Percentiles rank a stretch among this genome's conserved stretches.
Conservation (phyloP, 2,797 vertebrate species). For the Urosaurus nigricauda region DNA sequence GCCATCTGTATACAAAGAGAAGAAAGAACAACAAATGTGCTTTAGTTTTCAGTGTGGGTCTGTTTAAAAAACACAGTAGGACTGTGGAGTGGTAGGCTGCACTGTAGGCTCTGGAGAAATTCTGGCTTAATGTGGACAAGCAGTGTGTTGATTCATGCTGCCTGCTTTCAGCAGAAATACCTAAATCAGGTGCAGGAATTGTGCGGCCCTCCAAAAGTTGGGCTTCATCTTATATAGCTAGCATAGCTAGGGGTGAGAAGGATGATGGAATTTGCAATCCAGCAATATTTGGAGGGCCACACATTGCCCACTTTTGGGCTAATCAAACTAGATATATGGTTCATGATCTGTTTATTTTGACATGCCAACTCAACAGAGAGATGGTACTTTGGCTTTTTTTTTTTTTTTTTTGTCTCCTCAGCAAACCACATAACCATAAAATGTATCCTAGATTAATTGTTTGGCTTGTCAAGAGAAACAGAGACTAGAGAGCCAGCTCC, state of each 20-base stretch:
- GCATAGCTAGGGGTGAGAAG: too few relatives aligned
- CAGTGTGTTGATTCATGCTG: too few relatives aligned
- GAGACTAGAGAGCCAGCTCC: background rate
- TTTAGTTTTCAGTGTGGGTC: background rate
- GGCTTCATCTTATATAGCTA: too few relatives aligned
- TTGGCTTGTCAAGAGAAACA: background rate
- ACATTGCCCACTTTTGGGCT: too few relatives aligned
- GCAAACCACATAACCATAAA: background rate
- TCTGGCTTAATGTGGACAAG: background rate
- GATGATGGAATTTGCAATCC: too few relatives aligned
- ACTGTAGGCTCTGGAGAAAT: background rate
- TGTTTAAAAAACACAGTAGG: background rate
- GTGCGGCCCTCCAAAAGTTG: too few relatives aligned
- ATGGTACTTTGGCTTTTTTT: background rate
- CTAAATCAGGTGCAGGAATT: background rate
- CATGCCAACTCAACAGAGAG: background rate
- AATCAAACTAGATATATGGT: background rate
- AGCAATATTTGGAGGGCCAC: too few relatives aligned
- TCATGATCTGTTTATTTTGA: background rate
- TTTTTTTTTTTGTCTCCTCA: too few relatives aligned
- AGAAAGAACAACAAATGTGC: background rate
- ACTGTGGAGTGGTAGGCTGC: background rate
- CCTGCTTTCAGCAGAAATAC: background rate
- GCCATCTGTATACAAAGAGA: background rate
- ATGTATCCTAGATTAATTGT: background rate